Base-by-base conservation (phyloP, 1,140 invertebrate species). In the Seison nebaliae region DNA sequence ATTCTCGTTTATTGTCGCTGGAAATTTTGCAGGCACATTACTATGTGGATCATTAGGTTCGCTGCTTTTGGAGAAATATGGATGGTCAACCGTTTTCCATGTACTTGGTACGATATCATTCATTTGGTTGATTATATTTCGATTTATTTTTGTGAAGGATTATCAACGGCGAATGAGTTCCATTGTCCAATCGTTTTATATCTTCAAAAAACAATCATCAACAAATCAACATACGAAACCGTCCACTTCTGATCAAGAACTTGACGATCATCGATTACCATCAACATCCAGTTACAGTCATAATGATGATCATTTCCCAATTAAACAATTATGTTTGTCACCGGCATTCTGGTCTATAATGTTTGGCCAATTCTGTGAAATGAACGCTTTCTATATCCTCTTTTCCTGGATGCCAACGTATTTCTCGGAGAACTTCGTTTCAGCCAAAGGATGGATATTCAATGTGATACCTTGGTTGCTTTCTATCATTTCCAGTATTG, bases 321-420 rank as follows among this genome's bases (percentile, higher is more conserved):
- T n/a, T n/a, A n/a, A n/a, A n/a, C n/a, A n/a, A n/a, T n/a, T n/a
- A n/a, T n/a, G n/a, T n/a, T n/a, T n/a, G n/a, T n/a, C n/a, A n/a
- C n/a, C n/a, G 32, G 22, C 37, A 59, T 63, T 50, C 46, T 73
- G 72, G 72, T 60, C 69, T 57, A 46, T 73, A 56, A 62, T 72
- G 2, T 55, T 71, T 45, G 69, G 69, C 33, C 71, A 74, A 53
- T 70, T 72, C 44, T 71, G 70, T 53, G 68, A 72, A 57, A 72
- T 70, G 50, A 73, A 73, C 57, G 70, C 70, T 45, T 74, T 72
- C 51, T 73, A 70, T 48, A 69, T 72, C 37, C 52, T 74, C 38
- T 57, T 74, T 16, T 72, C 70, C 9, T 74, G 72, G 71, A 60
- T 74, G 48, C 72, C 72, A 29, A 72, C 70, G 19, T 74, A 72